Evolutionary conservation across 2,113 vertebrate genomes (phyloP).

Genomic region (Regulus satrapa): DNA sequence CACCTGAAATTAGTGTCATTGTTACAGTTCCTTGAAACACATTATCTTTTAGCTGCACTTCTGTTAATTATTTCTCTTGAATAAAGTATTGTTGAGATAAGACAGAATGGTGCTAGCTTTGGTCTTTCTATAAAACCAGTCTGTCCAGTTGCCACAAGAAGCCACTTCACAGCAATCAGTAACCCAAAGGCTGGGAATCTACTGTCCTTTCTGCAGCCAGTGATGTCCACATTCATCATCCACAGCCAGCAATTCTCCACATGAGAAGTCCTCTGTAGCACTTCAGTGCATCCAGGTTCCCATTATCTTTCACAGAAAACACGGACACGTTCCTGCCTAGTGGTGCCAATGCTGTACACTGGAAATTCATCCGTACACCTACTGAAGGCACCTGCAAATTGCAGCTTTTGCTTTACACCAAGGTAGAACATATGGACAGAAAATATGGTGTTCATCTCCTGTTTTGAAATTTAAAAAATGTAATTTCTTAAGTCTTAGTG

Average conservation of each 20-base stretch:
- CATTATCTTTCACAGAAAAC: neutral
- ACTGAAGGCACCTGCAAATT: fast-evolving
- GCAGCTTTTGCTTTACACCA: neutral
- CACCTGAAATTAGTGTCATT: neutral
- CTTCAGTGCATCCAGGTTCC: neutral
- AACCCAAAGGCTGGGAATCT: fast-evolving
- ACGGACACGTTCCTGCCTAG: fast-evolving
- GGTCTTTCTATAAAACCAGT: neutral
- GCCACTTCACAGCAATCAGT: neutral
- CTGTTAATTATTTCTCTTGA: neutral
- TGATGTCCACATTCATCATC: neutral
- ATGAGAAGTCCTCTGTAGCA: fast-evolving
- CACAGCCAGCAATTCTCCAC: neutral
- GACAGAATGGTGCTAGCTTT: neutral
- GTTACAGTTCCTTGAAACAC: neutral
- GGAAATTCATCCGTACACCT: neutral
- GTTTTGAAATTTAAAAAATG: neutral
- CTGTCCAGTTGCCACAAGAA: neutral
- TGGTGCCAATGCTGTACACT: fast-evolving
- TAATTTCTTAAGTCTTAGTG: neutral
- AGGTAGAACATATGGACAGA: neutral
- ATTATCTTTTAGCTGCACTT: neutral
- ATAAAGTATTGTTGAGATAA: neutral
- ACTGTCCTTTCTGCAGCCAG: neutral
- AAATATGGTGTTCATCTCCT: neutral